A percentile compares a stretch with the other conserved stretches of the same genome.
phyloP scores from a whole-genome alignment of 2,888 invertebrate species.

The Drosophila nigritarsus region DNA sequence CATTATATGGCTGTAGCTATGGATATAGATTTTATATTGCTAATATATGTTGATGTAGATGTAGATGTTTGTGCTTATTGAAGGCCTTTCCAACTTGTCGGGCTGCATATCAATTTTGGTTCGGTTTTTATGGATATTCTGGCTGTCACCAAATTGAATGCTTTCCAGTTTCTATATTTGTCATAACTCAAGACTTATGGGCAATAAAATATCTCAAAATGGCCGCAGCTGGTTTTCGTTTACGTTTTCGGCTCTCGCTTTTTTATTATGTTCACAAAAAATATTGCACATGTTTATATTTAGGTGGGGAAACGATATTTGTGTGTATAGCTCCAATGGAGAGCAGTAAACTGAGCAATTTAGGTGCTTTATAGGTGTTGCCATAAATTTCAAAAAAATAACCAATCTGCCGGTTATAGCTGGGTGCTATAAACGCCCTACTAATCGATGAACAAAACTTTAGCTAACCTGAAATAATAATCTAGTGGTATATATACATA shows the following conservation, averaged over 20 bases:
- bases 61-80: constrained; percentile 40
- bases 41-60: background rate
- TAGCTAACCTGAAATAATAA: background rate
- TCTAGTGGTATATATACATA: background rate
- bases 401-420: background rate
- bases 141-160: constrained; percentile 71
- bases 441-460: background rate
- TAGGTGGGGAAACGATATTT: constrained; percentile 1
- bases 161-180: constrained; percentile 77
- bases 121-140: constrained; percentile 62
- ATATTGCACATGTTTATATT: constrained; percentile 25
- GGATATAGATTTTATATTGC: constrained; percentile 1
- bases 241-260: constrained; percentile 13
- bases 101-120: constrained; percentile 57
- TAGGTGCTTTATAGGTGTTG: background rate
- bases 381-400: background rate
- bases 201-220: constrained; percentile 74
- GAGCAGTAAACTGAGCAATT: constrained; percentile 13
- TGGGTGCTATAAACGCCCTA: background rate
- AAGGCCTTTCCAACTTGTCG: constrained; percentile 53
- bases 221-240: constrained; percentile 74
- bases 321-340: constrained; percentile 3
- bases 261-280: constrained; percentile 26
- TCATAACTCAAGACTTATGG: constrained; percentile 72
- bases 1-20: constrained; percentile 35